phyloP scores from a whole-genome alignment of 2,113 vertebrate species.

The Rhineura floridana region DNA sequence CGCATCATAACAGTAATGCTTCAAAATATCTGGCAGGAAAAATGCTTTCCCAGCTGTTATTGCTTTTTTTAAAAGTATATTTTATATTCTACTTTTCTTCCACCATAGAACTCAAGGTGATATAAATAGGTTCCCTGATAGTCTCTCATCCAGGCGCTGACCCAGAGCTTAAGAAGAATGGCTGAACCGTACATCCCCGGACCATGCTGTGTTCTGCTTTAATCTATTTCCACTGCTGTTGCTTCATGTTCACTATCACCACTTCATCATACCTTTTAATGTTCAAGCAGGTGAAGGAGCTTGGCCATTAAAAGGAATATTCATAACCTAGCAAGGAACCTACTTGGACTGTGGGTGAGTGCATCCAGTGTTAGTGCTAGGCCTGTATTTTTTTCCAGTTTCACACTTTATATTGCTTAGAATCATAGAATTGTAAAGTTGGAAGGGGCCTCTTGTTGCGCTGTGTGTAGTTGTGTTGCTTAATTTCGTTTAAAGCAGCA shows the following conservation, averaged over 20 bases:
- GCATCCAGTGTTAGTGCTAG: not conserved
- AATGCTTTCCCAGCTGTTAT: not conserved
- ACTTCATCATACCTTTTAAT: not conserved
- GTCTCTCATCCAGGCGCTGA: not conserved
- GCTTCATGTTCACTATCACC: not conserved
- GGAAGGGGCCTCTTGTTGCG: too few species aligned
- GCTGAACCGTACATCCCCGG: not conserved
- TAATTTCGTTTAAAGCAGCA: too few species aligned
- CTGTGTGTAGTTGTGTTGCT: too few species aligned
- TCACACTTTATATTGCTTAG: too few species aligned
- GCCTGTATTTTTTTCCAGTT: not conserved
- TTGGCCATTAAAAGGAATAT: not conserved
- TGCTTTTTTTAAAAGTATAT: not conserved
- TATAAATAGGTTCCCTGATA: not conserved
- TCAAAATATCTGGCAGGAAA: not conserved
- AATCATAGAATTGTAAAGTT: too few species aligned
- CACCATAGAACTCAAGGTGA: not conserved
- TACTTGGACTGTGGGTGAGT: not conserved
- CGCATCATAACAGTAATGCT: too few species aligned
- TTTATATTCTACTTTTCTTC: not conserved
- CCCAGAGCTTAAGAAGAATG: not conserved
- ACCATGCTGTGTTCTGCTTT: not conserved
- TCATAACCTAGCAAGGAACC: not conserved
- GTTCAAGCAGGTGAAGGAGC: not conserved
- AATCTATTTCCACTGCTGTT: not conserved